Conservation (phyloP, 2,113 vertebrate species). For the Boulengerochromis microlepis region DNA sequence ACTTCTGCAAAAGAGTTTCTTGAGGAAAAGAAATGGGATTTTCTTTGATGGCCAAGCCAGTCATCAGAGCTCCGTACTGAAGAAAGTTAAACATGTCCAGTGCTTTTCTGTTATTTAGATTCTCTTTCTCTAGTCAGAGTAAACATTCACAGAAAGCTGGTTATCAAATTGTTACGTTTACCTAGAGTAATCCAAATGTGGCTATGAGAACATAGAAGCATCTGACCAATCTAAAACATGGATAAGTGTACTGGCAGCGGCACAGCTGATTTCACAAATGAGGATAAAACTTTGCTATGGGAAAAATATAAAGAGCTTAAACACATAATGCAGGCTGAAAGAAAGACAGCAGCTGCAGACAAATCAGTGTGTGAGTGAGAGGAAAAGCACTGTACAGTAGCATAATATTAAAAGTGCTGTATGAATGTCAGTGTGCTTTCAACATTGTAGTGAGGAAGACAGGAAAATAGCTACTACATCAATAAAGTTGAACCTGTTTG, state of each 20-base stretch:
- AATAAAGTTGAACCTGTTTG: background rate
- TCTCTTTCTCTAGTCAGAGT: background rate
- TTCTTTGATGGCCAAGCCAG: background rate
- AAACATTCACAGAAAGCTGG: background rate
- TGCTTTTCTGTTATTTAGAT: background rate
- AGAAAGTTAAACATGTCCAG: background rate
- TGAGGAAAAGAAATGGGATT: background rate
- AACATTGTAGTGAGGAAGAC: background rate
- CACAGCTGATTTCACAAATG: background rate
- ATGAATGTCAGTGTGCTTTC: background rate
- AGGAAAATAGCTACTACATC: background rate
- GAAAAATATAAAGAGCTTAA: background rate
- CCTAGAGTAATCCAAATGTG: background rate
- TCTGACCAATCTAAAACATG: background rate
- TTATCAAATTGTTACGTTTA: background rate
- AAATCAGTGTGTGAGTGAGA: rapidly evolving
- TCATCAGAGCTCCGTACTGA: background rate
- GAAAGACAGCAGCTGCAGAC: background rate
- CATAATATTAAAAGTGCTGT: background rate
- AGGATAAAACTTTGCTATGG: background rate
- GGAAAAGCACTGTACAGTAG: background rate
- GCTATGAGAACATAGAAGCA: background rate
- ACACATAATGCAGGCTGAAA: background rate
- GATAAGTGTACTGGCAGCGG: background rate
- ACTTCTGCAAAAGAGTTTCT: background rate